Evolutionary conservation across 2,797 vertebrate species (phyloP), one percentile per base, ranked within the genome.

Genomic region (Sternarchorhynchus goeldii): DNA sequence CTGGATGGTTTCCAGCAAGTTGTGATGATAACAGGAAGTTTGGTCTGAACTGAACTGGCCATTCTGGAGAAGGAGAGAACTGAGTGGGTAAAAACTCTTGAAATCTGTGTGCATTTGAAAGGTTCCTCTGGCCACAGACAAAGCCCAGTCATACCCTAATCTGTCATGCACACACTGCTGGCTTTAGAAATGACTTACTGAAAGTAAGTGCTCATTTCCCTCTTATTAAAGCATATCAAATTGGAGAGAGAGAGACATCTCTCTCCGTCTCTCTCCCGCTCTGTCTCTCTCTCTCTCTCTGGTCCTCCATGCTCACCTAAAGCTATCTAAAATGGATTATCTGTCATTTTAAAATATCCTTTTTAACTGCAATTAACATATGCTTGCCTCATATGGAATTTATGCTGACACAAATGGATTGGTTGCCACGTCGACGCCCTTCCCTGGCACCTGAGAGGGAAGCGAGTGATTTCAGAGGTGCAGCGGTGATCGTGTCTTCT

Each of bases 281-380:
- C 34, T 70, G 10, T 70, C 64, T 62, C 1, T 65, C 16, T 57
- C 41, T 45, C 20, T 2, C 67, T 16, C 16, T 76, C 58, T 34
- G 31, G 59, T 21, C 71, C 20, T 59, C 25, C 45, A 74, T 21
- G 63, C 36, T 21, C 56, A 25, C 36, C n/a, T 60, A 62, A 31
- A 66, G 73, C 39, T 41, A 41, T 41, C 50, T 66, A 65, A 62
- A 67, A 21, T 59, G 58, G 39, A 20, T 75, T 68, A 75, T 75
- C 20, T 77, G 59, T 10, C 70, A 82, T 68, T 79, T 70, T 66
- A 58, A 84, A 62, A 66, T 66, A 45, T 72, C 71, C 81, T 45
- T 73, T 79, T 86, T 79, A 88, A 79, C 71, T 68, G 86, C 86
- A 89, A 88, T 91, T 87, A 89, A 86, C 86, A 73, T 81, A 85